phyloP scores from a whole-genome alignment of 1,140 invertebrate genomes.

The Sinonovacula constricta region DNA sequence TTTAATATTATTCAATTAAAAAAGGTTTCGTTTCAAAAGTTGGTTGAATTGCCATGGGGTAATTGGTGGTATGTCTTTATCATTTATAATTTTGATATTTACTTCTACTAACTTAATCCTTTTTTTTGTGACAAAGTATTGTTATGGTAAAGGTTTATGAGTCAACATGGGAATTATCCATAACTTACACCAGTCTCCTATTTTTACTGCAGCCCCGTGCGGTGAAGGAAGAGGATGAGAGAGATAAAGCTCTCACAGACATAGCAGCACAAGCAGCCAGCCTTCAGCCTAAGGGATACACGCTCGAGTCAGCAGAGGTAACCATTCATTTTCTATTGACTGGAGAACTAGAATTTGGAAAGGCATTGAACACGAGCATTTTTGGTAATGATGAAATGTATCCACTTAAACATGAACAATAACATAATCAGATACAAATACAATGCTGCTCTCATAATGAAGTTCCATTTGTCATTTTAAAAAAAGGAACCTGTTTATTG shows the following conservation, averaged over 20 bases:
- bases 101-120: neutral
- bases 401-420: no score
- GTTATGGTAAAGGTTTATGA: neutral
- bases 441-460: no score
- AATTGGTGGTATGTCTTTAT: neutral
- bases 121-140: neutral
- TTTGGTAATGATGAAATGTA: no score
- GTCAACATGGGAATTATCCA: no score
- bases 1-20: no score
- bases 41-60: neutral
- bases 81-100: neutral
- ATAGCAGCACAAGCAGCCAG: constrained; percentile 96
- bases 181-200: no score
- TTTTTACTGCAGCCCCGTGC: no score
- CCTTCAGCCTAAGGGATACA: constrained; percentile 98
- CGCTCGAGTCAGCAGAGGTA: constrained; percentile 92
- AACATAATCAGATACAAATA: no score
- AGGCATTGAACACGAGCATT: no score
- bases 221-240: constrained; percentile 69
- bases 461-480: no score
- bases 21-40: neutral
- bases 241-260: constrained; percentile 85
- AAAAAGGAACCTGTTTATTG: no score
- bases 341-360: no score
- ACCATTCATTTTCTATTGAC: constrained; percentile 55